These are phyloP conservation scores for Poecile atricapillus DNA, from an alignment of 2,113 vertebrate genomes.

Conservation along the genomic window DNA sequence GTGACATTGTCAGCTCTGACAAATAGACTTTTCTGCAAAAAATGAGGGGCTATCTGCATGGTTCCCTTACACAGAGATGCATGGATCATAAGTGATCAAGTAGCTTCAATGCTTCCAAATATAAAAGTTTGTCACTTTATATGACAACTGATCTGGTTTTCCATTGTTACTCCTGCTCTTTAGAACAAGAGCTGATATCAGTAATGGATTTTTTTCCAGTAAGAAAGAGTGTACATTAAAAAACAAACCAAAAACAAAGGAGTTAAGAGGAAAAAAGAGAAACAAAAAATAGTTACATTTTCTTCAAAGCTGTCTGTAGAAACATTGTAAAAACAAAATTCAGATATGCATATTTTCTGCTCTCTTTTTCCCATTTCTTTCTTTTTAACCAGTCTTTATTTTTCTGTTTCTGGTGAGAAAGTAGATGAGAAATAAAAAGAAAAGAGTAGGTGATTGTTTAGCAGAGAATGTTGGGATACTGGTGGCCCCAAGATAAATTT, in stretches of 20 bases:
- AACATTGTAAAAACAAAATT: background rate
- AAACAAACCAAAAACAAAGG: background rate
- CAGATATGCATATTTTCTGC: background rate
- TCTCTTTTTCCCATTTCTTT: background rate
- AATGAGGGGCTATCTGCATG: background rate
- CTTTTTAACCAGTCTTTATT: background rate
- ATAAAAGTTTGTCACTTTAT: background rate
- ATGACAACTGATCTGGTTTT: background rate
- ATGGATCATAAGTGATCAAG: background rate
- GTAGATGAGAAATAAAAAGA: background rate
- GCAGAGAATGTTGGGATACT: background rate
- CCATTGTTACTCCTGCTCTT: background rate
- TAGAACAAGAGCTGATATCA: background rate
- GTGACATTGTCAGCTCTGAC: background rate
- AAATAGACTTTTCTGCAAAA: background rate
- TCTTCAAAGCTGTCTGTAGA: background rate
- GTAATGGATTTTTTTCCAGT: background rate
- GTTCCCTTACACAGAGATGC: background rate
- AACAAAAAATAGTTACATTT: background rate
- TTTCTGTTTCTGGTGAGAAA: background rate
- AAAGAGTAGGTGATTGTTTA: background rate
- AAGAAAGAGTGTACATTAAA: background rate
- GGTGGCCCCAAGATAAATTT: background rate
- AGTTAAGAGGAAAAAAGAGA: background rate
- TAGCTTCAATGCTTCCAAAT: background rate